Percentiles rank a stretch among this genome's conserved stretches.
These are phyloP conservation scores for Brienomyrus longianalis DNA, from an alignment of 2,113 vertebrate species.

Conservation along the genomic window DNA sequence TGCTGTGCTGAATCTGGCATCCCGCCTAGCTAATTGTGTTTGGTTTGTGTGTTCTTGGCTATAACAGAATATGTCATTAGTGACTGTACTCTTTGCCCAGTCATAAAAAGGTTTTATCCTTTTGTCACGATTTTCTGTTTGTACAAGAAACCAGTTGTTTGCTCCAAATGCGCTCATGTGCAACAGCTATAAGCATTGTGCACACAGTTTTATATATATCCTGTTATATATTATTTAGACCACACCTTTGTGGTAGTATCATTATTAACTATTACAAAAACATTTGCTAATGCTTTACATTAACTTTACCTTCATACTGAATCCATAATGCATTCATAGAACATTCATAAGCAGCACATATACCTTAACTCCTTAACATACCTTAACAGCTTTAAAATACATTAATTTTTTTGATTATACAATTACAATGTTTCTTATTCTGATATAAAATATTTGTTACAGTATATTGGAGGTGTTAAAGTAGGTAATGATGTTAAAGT, in stretches of 20 bases:
- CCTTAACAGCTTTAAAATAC: background rate
- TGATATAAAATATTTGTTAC: background rate
- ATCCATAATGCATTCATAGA: background rate
- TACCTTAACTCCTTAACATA: background rate
- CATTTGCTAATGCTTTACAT: background rate
- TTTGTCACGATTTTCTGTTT: background rate
- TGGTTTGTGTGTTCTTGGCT: background rate
- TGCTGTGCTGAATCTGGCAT: background rate
- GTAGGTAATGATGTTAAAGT: background rate
- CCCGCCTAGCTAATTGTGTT: background rate
- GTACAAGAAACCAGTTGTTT: background rate
- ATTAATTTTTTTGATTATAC: background rate
- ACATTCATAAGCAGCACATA: background rate
- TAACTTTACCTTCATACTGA: background rate
- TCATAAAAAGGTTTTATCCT: background rate
- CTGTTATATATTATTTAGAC: background rate
- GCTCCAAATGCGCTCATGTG: background rate
- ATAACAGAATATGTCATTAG: background rate
- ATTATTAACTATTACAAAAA: background rate
- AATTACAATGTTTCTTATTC: background rate
- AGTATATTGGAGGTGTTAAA: background rate
- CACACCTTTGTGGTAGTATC: background rate
- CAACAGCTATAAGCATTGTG: background rate
- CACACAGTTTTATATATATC: background rate
- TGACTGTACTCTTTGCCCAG: background rate